These are phyloP conservation scores for Acridotheres tristis DNA, from an alignment of 2,797 vertebrate genomes.

Conservation along the genomic window DNA sequence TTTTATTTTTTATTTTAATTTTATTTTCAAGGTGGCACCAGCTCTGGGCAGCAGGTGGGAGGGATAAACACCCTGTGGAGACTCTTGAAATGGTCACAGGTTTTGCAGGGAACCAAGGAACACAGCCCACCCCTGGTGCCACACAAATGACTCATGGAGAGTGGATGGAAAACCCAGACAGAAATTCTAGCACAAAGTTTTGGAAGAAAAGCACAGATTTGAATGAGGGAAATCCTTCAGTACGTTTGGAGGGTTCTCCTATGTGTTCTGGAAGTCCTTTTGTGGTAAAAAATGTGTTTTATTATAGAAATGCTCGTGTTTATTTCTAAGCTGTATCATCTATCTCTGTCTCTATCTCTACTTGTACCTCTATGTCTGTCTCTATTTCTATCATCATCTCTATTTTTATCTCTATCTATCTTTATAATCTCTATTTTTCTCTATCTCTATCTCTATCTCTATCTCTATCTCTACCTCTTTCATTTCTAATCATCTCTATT, in stretches of 20 bases:
- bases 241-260: background rate
- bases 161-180: background rate
- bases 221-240: background rate
- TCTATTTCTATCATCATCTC: background rate
- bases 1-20: too few species aligned
- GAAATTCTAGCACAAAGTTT: background rate
- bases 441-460: background rate
- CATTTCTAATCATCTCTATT: too few species aligned
- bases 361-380: background rate
- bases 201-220: rapidly evolving
- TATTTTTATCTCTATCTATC: background rate
- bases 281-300: background rate
- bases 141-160: background rate
- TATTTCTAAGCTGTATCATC: too few species aligned
- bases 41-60: background rate
- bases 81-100: background rate
- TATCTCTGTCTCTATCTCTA: background rate
- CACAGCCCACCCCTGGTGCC: rapidly evolving
- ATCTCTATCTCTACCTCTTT: background rate
- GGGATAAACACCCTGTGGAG: background rate
- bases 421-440: too few species aligned
- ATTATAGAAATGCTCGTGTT: background rate
- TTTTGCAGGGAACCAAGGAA: rapidly evolving
- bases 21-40: background rate
- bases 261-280: background rate